Evolutionary conservation across 1,140 invertebrate genomes (phyloP), one percentile per base, ranked within the genome.

Genomic region (Drosophila azteca): DNA sequence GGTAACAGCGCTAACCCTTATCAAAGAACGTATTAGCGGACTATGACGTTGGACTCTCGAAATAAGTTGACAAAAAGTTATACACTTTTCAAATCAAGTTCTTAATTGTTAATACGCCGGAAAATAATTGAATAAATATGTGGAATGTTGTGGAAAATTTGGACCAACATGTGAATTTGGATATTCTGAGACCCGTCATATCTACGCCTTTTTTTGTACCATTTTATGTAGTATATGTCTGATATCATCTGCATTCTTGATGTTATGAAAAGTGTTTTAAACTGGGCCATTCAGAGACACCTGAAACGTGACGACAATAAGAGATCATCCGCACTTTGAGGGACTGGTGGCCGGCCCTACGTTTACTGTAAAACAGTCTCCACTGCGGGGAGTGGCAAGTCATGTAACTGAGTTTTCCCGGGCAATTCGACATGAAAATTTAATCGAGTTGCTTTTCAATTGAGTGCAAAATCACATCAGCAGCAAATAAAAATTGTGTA

Each of bases 391-490:
- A 79, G 80, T 84, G 66, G 58, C 65, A 80, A 67, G 66, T 77
- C 68, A 41, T 84, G 81, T 88, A 65, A 39, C 73, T 45, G 72
- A 46, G 65, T 64, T 73, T 76, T 76, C 51, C 58, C 67, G 70
- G 76, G 77, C 80, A 84, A 51, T 78, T 79, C 26, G 43, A 52
- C 83, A 88, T 88, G 83, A 88, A 88, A 83, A 50, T 79, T 88
- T 88, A 88, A 88, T 88, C 83, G 87, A 79, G 61, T 77, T 79
- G 78, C 67, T 79, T 77, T 83, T 68, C 84, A 88, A 88, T 88
- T 88, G 83, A 88, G 83, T 88, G 83, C 83, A 88, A 88, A 88
- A 88, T 88, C 83, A 88, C 83, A 88, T 88, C 84, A 77, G 52
- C 60, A 60, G 44, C 65, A 72, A 49, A 74, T 55, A 81, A 78